Base-by-base conservation (phyloP, 2,113 vertebrate species). In the Pelobates fuscus region DNA sequence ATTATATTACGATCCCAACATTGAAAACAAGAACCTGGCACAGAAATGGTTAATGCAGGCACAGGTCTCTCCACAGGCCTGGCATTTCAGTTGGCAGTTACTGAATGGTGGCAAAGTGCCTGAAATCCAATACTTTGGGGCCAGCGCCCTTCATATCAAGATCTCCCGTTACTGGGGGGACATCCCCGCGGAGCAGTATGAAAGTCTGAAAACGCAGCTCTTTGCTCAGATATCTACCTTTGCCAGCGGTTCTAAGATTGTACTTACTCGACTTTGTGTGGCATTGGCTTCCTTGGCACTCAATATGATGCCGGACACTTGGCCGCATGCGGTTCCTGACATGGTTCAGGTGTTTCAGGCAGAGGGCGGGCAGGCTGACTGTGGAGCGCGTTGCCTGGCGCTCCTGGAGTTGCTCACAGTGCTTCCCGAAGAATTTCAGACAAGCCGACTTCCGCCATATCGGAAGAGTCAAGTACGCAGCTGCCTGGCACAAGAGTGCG, bases 11-110 rank as follows among this genome's bases (percentile, higher is more conserved):
- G 97, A 99, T 84, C 97, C 97, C 46, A 98, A 97, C 86, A 99
- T 99, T 49, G 97, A 99, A 84, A 98, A 99, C 90, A 99, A 99
- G 91, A 99, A 99, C 87, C 87, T 98, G 89, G 97, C 97, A 82
- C 97, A 99, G 91, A 99, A 98, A 89, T 99, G 97, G 97, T 91
- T 99, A 78, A 99, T 99, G 97, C 97, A 98, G 87, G 97, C 97
- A 0, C 97, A 99, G 87, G 94, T 99, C 1, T 99, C 97, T 0
- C 96, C 97, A 37, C 95, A 99, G 83, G 97, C 97, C 2, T 99
- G 97, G 97, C 97, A 99, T 83, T 99, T 99, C 88, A 98, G 97
- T 87, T 99, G 97, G 97, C 91, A 90, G 74, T 87, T 99, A 27
- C 91, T 99, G 44, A 93, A 92, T 83, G 95, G 95, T 23, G 95